phyloP scores from a whole-genome alignment of 2,797 vertebrate genomes.

The Phrynocephalus forsythii region DNA sequence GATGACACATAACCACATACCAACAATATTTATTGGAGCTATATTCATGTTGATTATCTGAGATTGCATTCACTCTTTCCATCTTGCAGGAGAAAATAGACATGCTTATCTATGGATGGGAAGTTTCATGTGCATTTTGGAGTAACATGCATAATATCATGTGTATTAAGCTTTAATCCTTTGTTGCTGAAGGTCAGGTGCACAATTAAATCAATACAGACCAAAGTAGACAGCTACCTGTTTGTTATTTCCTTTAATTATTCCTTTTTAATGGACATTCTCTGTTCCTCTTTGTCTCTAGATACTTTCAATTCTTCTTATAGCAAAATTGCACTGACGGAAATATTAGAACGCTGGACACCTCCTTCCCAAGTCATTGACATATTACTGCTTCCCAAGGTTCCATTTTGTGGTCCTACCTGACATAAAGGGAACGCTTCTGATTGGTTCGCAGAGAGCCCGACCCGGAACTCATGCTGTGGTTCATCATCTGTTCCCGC shows the following conservation, averaged over 20 bases:
- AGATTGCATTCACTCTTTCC: background rate
- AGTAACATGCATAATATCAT: no score
- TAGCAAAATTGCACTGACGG: background rate
- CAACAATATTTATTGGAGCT: background rate
- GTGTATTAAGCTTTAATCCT: background rate
- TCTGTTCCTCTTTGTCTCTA: background rate
- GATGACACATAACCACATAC: no score
- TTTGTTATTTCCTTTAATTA: background rate
- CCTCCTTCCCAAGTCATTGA: background rate
- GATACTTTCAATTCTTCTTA: background rate
- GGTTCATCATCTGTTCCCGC: conserved; percentile 99
- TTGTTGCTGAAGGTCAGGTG: background rate
- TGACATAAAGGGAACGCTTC: conserved; percentile 96
- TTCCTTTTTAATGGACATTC: background rate
- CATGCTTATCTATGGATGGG: background rate
- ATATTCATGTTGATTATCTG: background rate
- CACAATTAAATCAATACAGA: background rate
- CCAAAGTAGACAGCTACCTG: background rate
- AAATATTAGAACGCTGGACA: background rate
- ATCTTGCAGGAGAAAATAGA: background rate
- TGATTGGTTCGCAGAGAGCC: conserved; percentile 97
- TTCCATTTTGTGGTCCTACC: conserved; percentile 77
- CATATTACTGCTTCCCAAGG: background rate
- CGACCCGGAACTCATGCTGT: conserved; percentile 98
- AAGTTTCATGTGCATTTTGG: background rate